Base-by-base conservation (phyloP, 2,888 invertebrate species). In the Microdon myrmicae region DNA sequence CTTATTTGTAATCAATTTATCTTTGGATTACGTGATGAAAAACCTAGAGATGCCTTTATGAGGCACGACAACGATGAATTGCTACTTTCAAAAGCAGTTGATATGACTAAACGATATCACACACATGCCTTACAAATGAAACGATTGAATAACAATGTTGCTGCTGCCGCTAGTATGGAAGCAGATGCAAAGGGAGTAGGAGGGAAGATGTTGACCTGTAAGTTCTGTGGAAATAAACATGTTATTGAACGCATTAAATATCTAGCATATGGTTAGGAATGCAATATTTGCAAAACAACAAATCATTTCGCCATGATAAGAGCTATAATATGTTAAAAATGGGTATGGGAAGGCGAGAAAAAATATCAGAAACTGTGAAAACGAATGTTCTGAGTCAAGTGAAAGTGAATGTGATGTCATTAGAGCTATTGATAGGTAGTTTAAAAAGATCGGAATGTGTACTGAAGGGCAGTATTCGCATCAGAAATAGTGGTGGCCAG, bases 1-100 rank as follows among this genome's bases (percentile, higher is more conserved):
- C 10, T 28, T 0, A 2, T 28, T 1, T 41, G 39, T 28, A 31
- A 29, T 5, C 43, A 43, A 28, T 43, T 43, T 22, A 31, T 43
- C 7, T 43, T 43, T 31, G 43, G 43, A 2, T 9, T 43, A 7
- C 29, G 43, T 2, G 43, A 39, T 7, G 39, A 39, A 28, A 39
- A 28, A 28, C 17, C 13, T 39, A 9, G 31, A 8, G 22, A 43
- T 2, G 43, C 9, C 6, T 5, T 9, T 13, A 43, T 31, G 22
- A 31, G 31, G 14, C 17, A 31, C 1, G 43, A 16, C 13, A 19
- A 32, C 7, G 17, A 38, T 6, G 44, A 22, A 5, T 13, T 38
- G 26, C 17, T 17, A n/a, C 8, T 38, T 10, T 38, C 38, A 14
- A 25, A 25, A n/a, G 29, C 29, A 29, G 16, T 14, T 29, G 29